Base-by-base conservation (phyloP, 2,797 vertebrate genomes). In the Danio albolineatus region DNA sequence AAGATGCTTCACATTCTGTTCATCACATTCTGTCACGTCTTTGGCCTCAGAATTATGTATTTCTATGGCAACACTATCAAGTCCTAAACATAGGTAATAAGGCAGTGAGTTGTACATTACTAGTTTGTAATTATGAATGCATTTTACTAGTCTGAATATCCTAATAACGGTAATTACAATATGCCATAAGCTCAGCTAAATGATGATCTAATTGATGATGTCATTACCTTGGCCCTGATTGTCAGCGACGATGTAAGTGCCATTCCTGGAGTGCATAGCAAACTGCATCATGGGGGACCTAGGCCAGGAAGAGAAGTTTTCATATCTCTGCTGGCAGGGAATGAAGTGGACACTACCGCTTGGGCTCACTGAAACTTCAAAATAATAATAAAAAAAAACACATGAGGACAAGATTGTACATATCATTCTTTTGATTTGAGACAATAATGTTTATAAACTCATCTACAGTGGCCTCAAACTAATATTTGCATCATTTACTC, bases 241-340 rank as follows among this genome's bases (percentile, higher is more conserved):
- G 13, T 41, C 48, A 73, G 62, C 39, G 1, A 67, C 16, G 44
- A 62, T 59, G 44, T 73, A 73, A 8, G 16, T 17, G 10, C 10
- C 72, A 57, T 61, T 16, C 12, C 46, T 51, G 57, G 36, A 12
- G 14, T 73, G 54, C 19, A 48, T 21, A 43, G 53, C 19, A 28
- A 39, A 79, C 13, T 73, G 76, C 39, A 72, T 59, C 4, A 82
- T 60, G 16, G 75, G 39, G 73, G 80, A 17, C 12, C 51, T n/a
- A 66, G 60, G 21, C 54, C 61, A 53, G 60, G 57, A 7, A 8
- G 16, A 41, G 51, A 80, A 71, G 13, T 36, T 43, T 8, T 53
- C 56, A 65, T 73, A 65, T 49, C 19, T 41, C 19, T 64, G 69
- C 8, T 72, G 46, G 39, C 16, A 66, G 59, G 19, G 73, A 28